Base-by-base conservation (phyloP, 2,113 vertebrate genomes). In the Etheostoma cragini region DNA sequence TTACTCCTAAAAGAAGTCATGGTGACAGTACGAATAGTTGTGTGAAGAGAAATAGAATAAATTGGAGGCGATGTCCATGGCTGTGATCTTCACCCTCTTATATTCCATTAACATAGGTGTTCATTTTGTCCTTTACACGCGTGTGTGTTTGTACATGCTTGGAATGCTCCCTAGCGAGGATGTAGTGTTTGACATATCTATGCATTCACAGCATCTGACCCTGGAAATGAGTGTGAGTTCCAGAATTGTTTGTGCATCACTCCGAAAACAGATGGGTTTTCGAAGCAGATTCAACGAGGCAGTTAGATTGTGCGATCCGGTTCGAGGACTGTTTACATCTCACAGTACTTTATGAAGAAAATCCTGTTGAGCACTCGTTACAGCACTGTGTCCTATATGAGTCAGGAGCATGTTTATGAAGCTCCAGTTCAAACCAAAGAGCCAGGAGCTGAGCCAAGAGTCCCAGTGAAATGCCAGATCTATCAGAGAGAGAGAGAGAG, bases 71-170 rank as follows among this genome's bases (percentile, higher is more conserved):
- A 8, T 26, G 38, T 57, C 15, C 35, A 8, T 35, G 1, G 46
- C 54, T 35, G 66, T 64, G 50, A 57, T 76, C 63, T 56, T 33
- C 24, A 22, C 8, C 26, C 38, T 72, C 24, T 46, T 65, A 78
- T 61, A 65, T 71, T 75, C 21, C 52, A 87, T 88, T 85, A 85
- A 86, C 72, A 74, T 62, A 24, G 50, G 70, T 56, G 84, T 78
- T 58, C 54, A 42, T 12, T 67, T 87, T 83, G 67, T 71, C 71
- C 42, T 49, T 77, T 65, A 84, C 80, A 30, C 82, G 33, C 54
- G 81, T 87, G 84, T 87, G 84, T 92, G 91, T 93, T 91, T 72
- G 82, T 87, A 93, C 89, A 89, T 72, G 92, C 82, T 85, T 52
- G 82, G 90, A 89, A 87, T 92, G 87, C 78, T 90, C 71, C 60